These are phyloP conservation scores for Saccostrea glomerata DNA, from an alignment of 1,140 invertebrate species.

Conservation along the genomic window DNA sequence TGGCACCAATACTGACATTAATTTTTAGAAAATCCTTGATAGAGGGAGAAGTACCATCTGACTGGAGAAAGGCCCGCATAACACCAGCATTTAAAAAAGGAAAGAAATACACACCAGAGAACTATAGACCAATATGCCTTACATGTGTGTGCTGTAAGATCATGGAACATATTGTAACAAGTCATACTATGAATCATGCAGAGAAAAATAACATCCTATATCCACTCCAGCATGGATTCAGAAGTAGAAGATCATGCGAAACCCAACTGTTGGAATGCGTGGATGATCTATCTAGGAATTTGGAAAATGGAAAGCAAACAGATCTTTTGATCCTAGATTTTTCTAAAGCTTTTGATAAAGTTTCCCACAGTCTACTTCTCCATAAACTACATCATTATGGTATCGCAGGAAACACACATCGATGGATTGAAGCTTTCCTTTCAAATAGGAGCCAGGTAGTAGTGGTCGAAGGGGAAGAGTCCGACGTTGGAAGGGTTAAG, in stretches of 20 bases:
- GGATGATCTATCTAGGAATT: neutral
- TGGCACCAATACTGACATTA: conserved; percentile 45
- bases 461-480: conserved; percentile 51
- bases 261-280: conserved; percentile 49
- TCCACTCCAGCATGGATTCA: conserved; percentile 54
- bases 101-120: conserved; percentile 38
- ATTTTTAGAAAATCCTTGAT: conserved; percentile 42
- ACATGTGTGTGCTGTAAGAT: conserved; percentile 38
- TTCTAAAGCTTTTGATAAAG: conserved; percentile 65
- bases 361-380: conserved; percentile 50
- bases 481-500: conserved; percentile 45
- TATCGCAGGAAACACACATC: conserved; percentile 46
- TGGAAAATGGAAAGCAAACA: conserved; percentile 30
- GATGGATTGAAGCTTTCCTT: conserved; percentile 56
- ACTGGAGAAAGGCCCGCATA: conserved; percentile 37
- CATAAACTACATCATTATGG: conserved; percentile 56
- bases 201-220: conserved; percentile 53
- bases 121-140: conserved; percentile 40
- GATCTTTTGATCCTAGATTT: conserved; percentile 57
- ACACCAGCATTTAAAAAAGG: conserved; percentile 44
- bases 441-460: conserved; percentile 50
- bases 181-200: conserved; percentile 45
- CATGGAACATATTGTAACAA: conserved; percentile 55
- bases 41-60: neutral
- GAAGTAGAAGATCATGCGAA: conserved; percentile 43